Conservation (phyloP, 2,113 vertebrate species). For the Lophotis ruficrista region DNA sequence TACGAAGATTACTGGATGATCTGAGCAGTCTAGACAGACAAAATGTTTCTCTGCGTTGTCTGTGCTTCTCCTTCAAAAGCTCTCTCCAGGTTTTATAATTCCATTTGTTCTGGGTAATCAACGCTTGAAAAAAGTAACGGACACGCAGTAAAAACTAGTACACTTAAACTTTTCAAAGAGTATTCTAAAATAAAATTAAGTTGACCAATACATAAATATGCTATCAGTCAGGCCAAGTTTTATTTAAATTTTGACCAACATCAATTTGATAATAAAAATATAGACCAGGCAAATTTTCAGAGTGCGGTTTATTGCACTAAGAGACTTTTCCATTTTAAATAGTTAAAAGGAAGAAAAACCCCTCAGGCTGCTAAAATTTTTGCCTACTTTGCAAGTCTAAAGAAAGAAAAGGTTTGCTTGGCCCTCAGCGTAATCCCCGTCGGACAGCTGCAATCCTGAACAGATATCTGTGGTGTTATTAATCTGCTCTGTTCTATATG, state of each 20-base stretch:
- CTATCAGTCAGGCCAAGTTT: neutral
- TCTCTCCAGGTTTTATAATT: conserved; percentile 2
- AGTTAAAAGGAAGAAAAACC: conserved; percentile 37
- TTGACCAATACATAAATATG: neutral
- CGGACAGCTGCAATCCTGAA: conserved; percentile 58
- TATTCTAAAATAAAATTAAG: neutral
- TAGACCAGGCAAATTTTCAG: neutral
- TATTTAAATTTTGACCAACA: neutral
- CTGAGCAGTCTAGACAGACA: conserved; percentile 30
- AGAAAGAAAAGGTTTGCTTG: conserved; percentile 53
- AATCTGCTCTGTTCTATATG: conserved; percentile 43
- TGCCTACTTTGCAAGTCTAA: conserved; percentile 63
- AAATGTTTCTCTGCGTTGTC: neutral
- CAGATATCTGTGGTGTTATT: conserved; percentile 42
- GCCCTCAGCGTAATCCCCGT: conserved; percentile 6
- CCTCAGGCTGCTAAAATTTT: conserved; percentile 55
- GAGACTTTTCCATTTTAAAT: neutral
- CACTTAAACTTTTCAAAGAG: neutral
- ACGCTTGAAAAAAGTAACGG: neutral
- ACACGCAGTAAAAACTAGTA: neutral
- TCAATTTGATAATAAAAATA: neutral
- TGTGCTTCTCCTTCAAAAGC: neutral
- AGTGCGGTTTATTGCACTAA: neutral
- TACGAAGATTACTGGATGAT: conserved; percentile 41
- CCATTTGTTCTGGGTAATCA: neutral